phyloP scores from a whole-genome alignment of 2,797 vertebrate species.

The Morus bassanus region DNA sequence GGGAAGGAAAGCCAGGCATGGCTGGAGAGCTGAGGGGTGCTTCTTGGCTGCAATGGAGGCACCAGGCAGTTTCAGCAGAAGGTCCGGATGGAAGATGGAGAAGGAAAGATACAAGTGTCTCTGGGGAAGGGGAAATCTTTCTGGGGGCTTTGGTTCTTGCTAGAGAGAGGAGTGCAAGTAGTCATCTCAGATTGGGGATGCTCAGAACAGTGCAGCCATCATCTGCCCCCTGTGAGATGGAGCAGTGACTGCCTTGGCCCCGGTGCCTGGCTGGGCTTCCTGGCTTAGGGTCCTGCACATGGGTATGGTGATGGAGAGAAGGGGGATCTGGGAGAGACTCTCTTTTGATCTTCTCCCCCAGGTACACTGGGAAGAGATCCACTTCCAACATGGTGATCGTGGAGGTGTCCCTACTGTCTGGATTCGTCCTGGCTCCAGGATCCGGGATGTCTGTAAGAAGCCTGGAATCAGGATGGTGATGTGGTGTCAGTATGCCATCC shows the following conservation, averaged over 20 bases:
- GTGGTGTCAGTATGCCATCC: not conserved
- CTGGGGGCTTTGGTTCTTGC: not conserved
- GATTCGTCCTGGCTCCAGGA: slow-evolving; percentile 46
- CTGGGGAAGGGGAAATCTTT: not conserved
- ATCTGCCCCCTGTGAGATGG: not conserved
- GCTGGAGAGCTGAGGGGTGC: not conserved
- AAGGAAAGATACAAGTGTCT: not conserved
- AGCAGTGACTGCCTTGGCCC: not conserved
- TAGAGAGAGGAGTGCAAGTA: not conserved
- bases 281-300: not conserved
- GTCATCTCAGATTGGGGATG: not conserved
- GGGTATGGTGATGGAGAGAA: not conserved
- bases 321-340: not conserved
- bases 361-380: slow-evolving; percentile 67
- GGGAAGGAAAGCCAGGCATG: not conserved
- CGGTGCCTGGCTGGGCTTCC: not conserved
- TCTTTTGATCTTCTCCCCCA: not conserved
- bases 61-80: not conserved
- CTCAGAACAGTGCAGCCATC: not conserved
- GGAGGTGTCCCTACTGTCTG: slow-evolving; percentile 69
- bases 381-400: slow-evolving; percentile 72
- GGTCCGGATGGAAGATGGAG: not conserved
- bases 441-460: slow-evolving; percentile 32
- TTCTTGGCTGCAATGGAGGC: not conserved
- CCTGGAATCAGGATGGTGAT: not conserved